Percentiles rank a stretch among this genome's conserved stretches.
These are phyloP conservation scores for Ceratina calcarata DNA, from an alignment of 1,140 invertebrate genomes.

Conservation along the genomic window DNA sequence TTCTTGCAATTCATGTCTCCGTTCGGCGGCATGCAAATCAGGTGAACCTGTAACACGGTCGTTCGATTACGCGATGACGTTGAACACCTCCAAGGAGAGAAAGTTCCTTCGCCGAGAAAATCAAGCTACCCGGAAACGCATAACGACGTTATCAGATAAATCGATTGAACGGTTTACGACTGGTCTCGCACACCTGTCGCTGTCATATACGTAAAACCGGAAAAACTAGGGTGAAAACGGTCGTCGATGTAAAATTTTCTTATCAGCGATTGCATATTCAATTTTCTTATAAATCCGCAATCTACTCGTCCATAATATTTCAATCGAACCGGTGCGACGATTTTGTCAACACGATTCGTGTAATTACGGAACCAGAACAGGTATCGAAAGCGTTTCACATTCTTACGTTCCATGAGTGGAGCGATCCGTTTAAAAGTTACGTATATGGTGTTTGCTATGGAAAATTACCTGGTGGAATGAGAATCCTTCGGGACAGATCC, in stretches of 20 bases:
- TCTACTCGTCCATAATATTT: no score
- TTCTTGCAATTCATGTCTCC: constrained; percentile 94
- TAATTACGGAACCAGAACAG: background rate
- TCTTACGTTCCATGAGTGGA: background rate
- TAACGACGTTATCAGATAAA: constrained; percentile 13
- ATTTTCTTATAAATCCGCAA: no score
- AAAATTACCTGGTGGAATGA: constrained; percentile 92
- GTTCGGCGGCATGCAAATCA: constrained; percentile 95
- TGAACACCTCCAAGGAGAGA: constrained; percentile 16
- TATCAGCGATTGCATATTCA: background rate
- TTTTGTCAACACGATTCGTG: background rate
- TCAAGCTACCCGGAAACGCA: constrained; percentile 32
- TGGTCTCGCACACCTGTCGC: background rate
- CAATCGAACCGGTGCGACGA: background rate
- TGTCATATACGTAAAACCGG: background rate
- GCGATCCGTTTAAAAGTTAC: background rate
- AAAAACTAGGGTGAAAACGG: constrained; percentile 2
- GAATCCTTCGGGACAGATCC: constrained; percentile 95
- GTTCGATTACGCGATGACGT: background rate
- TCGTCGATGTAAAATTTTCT: constrained; percentile 30
- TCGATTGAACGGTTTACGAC: constrained; percentile 25
- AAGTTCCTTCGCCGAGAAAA: background rate
- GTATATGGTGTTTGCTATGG: background rate
- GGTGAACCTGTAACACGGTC: constrained; percentile 84
- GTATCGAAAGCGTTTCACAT: background rate